Evolutionary conservation across 1,140 invertebrate species (phyloP).

Genomic region (Zaprionus tsacasi): DNA sequence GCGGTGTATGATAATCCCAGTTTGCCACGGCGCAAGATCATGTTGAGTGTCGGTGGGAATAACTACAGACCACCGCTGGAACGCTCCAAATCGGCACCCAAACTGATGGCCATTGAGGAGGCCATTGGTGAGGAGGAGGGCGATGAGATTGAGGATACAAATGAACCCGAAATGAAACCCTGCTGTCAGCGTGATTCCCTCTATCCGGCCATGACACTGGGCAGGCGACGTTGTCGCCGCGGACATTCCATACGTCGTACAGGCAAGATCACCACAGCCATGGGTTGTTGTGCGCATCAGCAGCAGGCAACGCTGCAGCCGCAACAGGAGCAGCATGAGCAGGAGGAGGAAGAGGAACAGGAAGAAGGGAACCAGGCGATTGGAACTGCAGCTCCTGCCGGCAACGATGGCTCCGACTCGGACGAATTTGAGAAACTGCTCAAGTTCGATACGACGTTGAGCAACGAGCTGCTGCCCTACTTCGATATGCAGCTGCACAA

Average conservation of each 20-base stretch:
- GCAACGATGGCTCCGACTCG: slow-evolving; percentile 72
- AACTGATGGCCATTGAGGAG: slow-evolving; percentile 97
- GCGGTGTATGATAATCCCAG: slow-evolving; percentile 94
- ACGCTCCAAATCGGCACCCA: slow-evolving; percentile 97
- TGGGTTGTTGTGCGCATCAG: slow-evolving; percentile 57
- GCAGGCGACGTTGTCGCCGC: slow-evolving; percentile 82
- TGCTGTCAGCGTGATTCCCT: slow-evolving; percentile 84
- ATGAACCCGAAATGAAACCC: slow-evolving; percentile 79
- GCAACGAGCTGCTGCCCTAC: slow-evolving; percentile 80
- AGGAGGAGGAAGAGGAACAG: no score
- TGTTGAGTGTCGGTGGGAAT: slow-evolving; percentile 91
- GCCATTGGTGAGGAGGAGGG: slow-evolving; percentile 93
- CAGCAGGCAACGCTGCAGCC: slow-evolving; percentile 1
- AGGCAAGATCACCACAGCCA: slow-evolving; percentile 64
- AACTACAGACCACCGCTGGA: slow-evolving; percentile 96
- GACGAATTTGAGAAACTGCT: slow-evolving; percentile 83
- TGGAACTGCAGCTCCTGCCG: background rate
- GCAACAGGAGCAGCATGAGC: background rate
- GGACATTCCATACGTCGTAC: slow-evolving; percentile 79
- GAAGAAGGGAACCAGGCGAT: background rate
- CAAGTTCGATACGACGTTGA: slow-evolving; percentile 76
- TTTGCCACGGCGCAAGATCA: slow-evolving; percentile 91
- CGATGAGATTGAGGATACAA: slow-evolving; percentile 85
- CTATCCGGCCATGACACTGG: slow-evolving; percentile 84
- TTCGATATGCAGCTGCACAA: slow-evolving; percentile 83